phyloP scores from a whole-genome alignment of 2,797 vertebrate species.

The Salmo trutta region DNA sequence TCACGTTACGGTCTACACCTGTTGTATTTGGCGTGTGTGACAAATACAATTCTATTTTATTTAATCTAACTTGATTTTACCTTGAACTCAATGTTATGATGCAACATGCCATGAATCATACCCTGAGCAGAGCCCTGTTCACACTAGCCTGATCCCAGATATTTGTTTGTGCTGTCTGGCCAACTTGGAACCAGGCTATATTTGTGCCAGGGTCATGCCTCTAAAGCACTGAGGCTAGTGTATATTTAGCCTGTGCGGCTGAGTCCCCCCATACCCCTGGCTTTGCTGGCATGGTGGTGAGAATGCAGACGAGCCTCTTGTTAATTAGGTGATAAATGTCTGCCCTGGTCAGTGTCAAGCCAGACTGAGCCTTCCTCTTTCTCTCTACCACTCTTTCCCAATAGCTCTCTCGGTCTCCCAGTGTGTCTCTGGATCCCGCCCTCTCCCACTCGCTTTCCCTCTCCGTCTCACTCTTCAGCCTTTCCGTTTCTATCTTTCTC shows the following conservation, averaged over 20 bases:
- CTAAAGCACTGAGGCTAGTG: neutral
- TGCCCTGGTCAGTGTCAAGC: neutral
- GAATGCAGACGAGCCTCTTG: neutral
- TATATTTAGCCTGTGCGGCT: neutral
- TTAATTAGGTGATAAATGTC: constrained; percentile 7
- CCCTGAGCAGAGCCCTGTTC: neutral
- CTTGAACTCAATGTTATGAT: neutral
- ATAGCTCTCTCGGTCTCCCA: neutral
- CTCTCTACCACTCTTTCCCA: neutral
- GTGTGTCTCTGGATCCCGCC: no score
- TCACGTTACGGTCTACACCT: no score
- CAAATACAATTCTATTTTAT: no score
- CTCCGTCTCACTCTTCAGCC: neutral
- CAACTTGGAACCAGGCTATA: no score
- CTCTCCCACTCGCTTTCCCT: neutral
- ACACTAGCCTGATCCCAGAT: no score
- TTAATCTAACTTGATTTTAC: neutral
- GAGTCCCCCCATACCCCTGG: neutral
- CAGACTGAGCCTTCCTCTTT: neutral
- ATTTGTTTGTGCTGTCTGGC: no score
- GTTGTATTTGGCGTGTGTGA: no score
- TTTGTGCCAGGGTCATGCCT: neutral
- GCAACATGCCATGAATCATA: neutral
- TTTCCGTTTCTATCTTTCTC: neutral
- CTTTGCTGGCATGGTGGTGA: neutral